Conservation (phyloP, 2,113 vertebrate species). For the Ptilorrhoa leucosticta region DNA sequence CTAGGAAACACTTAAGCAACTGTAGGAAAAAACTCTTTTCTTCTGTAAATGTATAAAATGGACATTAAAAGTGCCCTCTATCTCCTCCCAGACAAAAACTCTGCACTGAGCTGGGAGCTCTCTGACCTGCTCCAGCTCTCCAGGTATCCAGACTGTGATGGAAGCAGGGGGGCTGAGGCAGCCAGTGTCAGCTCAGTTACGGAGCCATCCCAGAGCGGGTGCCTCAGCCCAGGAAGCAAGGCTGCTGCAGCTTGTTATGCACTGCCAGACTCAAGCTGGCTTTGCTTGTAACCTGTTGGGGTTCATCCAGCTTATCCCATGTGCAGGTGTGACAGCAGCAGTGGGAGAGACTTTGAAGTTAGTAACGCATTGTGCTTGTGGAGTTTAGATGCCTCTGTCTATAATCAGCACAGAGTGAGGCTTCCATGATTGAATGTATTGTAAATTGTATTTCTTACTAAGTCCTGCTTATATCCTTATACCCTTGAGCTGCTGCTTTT, state of each 20-base stretch:
- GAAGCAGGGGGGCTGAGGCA: neutral
- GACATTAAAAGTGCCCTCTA: neutral
- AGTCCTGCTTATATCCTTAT: neutral
- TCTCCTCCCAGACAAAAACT: neutral
- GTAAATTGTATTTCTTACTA: neutral
- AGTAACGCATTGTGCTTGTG: neutral
- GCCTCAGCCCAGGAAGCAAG: neutral
- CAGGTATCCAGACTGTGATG: fast-evolving
- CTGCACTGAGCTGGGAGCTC: neutral
- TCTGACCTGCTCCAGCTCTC: neutral
- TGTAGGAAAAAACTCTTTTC: neutral
- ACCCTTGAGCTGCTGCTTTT: neutral
- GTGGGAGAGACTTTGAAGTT: neutral
- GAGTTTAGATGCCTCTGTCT: neutral
- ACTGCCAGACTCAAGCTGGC: neutral
- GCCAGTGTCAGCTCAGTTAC: neutral
- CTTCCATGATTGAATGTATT: neutral
- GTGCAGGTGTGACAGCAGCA: neutral
- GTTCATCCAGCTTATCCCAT: fast-evolving
- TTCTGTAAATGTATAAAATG: neutral
- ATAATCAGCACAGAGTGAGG: neutral
- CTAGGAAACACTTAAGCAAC: neutral
- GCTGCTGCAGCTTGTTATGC: neutral
- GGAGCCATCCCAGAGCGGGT: neutral
- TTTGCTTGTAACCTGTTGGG: neutral